These are phyloP conservation scores for Marronus borbonicus DNA, from an alignment of 2,888 invertebrate genomes.

Conservation along the genomic window DNA sequence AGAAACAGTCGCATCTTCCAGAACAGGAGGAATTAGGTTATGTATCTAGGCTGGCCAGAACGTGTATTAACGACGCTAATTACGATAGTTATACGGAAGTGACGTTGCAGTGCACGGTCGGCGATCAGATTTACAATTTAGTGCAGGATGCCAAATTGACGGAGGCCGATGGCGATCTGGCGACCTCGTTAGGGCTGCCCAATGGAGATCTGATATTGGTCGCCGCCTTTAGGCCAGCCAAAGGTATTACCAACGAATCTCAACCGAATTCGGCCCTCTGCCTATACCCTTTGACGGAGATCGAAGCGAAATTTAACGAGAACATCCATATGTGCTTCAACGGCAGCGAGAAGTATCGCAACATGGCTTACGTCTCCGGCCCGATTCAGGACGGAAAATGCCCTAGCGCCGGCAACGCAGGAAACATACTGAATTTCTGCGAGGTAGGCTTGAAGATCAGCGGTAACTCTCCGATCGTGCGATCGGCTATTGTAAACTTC, in stretches of 20 bases:
- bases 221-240: conserved; percentile 91
- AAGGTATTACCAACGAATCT: conserved; percentile 89
- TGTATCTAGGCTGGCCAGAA: conserved; percentile 90
- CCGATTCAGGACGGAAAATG: conserved; percentile 93
- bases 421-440: conserved; percentile 93
- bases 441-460: conserved; percentile 94
- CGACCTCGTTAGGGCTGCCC: conserved; percentile 86
- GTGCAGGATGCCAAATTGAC: conserved; percentile 94
- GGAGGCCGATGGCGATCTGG: conserved; percentile 86
- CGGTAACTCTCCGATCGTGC: conserved; percentile 87
- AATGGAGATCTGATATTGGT: conserved; percentile 87
- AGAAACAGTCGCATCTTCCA: conserved; percentile 91
- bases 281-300: conserved; percentile 90
- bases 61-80: conserved; percentile 95
- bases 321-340: conserved; percentile 99
- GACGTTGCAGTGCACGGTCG: conserved; percentile 88
- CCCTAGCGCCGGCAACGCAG: conserved; percentile 88
- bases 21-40: conserved; percentile 92
- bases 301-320: conserved; percentile 94
- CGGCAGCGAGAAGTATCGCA: conserved; percentile 93
- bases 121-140: conserved; percentile 86
- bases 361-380: conserved; percentile 92
- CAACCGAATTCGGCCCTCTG: conserved; percentile 91
- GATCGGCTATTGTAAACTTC: conserved; percentile 84
- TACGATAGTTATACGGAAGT: conserved; percentile 98